Evolutionary conservation across 2,113 vertebrate genomes (phyloP).

Genomic region (Damaliscus lunatus): DNA sequence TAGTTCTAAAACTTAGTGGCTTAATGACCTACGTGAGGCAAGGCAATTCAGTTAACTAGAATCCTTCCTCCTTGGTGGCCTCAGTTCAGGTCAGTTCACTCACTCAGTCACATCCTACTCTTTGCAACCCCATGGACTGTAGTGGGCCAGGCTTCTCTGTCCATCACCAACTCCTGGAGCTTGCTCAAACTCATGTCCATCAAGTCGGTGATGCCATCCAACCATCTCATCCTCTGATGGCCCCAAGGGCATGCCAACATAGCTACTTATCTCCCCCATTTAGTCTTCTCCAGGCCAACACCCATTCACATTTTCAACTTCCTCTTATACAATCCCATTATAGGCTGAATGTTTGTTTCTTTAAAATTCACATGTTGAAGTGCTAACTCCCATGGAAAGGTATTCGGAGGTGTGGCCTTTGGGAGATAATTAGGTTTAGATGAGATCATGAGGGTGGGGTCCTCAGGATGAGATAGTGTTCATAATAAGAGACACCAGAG

Average conservation of each 20-base stretch:
- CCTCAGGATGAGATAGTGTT: neutral
- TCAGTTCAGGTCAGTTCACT: neutral
- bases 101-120: neutral
- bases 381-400: neutral
- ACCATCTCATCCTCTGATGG: neutral
- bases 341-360: neutral
- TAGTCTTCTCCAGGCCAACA: neutral
- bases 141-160: neutral
- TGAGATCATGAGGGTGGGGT: neutral
- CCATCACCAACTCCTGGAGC: neutral
- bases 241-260: neutral
- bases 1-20: neutral
- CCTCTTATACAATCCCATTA: neutral
- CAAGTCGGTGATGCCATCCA: neutral
- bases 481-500: neutral
- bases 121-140: neutral
- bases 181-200: neutral
- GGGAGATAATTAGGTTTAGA: too few relatives aligned
- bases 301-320: neutral
- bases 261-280: neutral
- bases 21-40: neutral
- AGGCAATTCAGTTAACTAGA: neutral
- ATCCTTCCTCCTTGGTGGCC: neutral
- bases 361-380: neutral
- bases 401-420: too few relatives aligned